phyloP scores from a whole-genome alignment of 2,797 vertebrate genomes.

The Toxotes lorentzi region DNA sequence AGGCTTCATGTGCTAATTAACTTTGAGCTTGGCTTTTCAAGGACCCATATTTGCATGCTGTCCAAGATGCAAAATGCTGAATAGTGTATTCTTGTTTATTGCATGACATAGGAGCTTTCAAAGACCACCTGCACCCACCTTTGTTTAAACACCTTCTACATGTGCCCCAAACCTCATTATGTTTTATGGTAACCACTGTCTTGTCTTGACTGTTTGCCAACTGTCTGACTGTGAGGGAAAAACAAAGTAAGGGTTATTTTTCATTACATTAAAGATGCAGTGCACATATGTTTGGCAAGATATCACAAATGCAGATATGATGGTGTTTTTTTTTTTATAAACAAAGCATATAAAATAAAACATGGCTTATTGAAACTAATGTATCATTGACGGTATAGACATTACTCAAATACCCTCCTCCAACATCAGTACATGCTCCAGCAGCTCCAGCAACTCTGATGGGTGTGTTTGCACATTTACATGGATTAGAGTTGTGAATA shows the following conservation, averaged over 20 bases:
- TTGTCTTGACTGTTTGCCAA: slow-evolving; percentile 12
- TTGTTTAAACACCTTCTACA: neutral
- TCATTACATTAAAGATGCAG: neutral
- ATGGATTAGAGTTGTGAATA: slow-evolving; percentile 4
- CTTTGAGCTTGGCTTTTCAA: slow-evolving; percentile 2
- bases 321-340: neutral
- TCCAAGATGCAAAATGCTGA: neutral
- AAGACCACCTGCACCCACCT: neutral
- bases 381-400: no score
- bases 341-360: neutral
- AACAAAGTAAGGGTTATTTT: neutral
- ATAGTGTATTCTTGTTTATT: neutral
- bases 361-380: no score
- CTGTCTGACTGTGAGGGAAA: neutral
- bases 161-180: neutral
- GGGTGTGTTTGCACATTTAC: neutral
- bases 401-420: no score
- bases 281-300: neutral
- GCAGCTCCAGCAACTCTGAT: neutral
- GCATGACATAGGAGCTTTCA: neutral
- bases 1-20: neutral
- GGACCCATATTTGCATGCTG: neutral
- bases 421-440: neutral
- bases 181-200: neutral
- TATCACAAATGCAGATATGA: neutral